Evolutionary conservation across 2,888 invertebrate genomes (phyloP).

Genomic region (Erebia aethiops): DNA sequence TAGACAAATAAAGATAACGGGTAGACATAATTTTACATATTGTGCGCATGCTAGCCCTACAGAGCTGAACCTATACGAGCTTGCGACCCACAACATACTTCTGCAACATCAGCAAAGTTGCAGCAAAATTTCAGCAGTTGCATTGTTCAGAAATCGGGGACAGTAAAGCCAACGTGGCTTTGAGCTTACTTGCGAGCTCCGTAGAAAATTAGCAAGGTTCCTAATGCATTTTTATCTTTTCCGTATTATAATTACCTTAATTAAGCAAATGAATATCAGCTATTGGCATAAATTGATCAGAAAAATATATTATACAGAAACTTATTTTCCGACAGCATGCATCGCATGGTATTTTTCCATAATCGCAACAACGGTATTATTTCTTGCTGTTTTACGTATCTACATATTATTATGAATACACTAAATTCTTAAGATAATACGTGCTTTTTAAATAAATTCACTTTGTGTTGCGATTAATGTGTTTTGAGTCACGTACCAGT

Average conservation of each 20-base stretch:
- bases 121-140: too few relatives aligned
- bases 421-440: slow-evolving; percentile 19
- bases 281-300: slow-evolving; percentile 7
- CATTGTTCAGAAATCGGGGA: too few relatives aligned
- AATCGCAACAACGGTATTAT: slow-evolving; percentile 19
- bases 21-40: too few relatives aligned
- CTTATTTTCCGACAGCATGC: slow-evolving; percentile 12
- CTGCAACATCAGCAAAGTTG: too few relatives aligned
- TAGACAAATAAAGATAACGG: too few relatives aligned
- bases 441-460: slow-evolving; percentile 16
- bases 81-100: too few relatives aligned
- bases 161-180: neutral
- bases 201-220: too few relatives aligned
- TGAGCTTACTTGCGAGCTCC: too few relatives aligned
- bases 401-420: slow-evolving; percentile 18
- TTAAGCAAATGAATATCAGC: neutral
- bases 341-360: slow-evolving; percentile 12
- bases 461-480: neutral
- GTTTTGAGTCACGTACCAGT: slow-evolving; percentile 5
- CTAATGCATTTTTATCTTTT: slow-evolving; percentile 7
- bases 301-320: too few relatives aligned
- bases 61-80: too few relatives aligned
- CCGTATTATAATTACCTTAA: slow-evolving; percentile 2
- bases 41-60: too few relatives aligned
- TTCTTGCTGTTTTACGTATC: slow-evolving; percentile 37